Base-by-base conservation (phyloP, 2,113 vertebrate genomes). In the Lophotis ruficrista region DNA sequence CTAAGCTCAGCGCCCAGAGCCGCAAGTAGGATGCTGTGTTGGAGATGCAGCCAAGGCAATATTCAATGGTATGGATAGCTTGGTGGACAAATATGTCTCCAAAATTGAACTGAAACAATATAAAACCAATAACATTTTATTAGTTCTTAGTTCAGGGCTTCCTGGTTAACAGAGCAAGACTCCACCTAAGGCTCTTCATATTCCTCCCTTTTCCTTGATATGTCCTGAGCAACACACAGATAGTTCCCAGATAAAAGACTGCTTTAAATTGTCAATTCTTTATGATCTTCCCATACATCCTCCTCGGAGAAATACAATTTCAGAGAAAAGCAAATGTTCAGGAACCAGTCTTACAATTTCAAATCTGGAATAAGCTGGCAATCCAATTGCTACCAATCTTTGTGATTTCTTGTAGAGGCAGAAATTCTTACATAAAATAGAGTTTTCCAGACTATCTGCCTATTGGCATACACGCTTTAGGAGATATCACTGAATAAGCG, bases 41-140 rank as follows among this genome's bases (percentile, higher is more conserved):
- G 83, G 98, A 98, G 96, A 98, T 98, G 94, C 98, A 98, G 88
- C 98, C 98, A 58, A 98, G 98, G 71, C 98, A 98, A 89, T 98
- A 98, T 75, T 98, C 98, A 37, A 98, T 98, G 60, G 98, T 98
- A 80, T 98, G 98, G 83, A 98, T 98, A 30, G 97, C 97, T 93
- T 98, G 98, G 87, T 98, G 98, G 77, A 98, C 98, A 97, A 98
- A 98, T 12, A 69, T 62, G 27, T 98, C 97, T 65, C 98, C 97
- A 65, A 97, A 97, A 87, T 98, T 93, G 95, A 98, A 98, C 98
- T 98, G 93, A 92, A 98, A 97, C 48, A 87, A 64, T 14, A 61
- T 31, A 70, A 87, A 88, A 41, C 6, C 23, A 4, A 83, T 50
- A 0, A 10, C 1, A 5, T 33, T 70, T 78, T 48, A 22, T 62